phyloP scores from a whole-genome alignment of 92 coral and sea anemone genomes.

The Palythoa grandis region DNA sequence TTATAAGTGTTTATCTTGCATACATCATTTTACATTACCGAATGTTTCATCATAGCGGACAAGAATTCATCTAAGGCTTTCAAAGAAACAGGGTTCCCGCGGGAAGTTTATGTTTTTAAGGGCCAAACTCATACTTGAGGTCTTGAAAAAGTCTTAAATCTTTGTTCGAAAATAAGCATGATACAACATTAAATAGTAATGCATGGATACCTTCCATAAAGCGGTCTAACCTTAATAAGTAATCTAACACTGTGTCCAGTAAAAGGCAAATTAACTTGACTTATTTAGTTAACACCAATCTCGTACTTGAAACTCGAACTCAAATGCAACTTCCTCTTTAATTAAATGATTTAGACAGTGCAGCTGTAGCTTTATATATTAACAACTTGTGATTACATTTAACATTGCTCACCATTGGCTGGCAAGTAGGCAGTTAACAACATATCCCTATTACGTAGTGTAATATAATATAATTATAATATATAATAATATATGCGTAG shows the following conservation, averaged over 20 bases:
- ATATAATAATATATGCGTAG: no score
- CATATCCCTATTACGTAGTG: no score
- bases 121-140: no score
- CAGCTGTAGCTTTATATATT: neutral
- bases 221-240: neutral
- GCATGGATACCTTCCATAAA: neutral
- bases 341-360: neutral
- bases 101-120: no score
- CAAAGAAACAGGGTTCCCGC: no score
- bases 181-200: neutral
- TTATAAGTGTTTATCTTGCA: no score
- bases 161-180: neutral
- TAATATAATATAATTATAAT: no score
- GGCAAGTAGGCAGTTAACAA: neutral
- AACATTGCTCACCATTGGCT: neutral
- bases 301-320: slow-evolving; percentile 36
- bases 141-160: no score
- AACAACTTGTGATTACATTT: neutral
- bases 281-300: neutral
- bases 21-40: no score
- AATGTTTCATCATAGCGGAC: no score
- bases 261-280: neutral
- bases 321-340: slow-evolving; percentile 16
- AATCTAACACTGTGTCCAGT: neutral
- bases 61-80: no score